Percentiles rank a stretch among this genome's conserved stretches.
Evolutionary conservation across 2,888 invertebrate species (phyloP).

Genomic region (Drosophila subquinaria): DNA sequence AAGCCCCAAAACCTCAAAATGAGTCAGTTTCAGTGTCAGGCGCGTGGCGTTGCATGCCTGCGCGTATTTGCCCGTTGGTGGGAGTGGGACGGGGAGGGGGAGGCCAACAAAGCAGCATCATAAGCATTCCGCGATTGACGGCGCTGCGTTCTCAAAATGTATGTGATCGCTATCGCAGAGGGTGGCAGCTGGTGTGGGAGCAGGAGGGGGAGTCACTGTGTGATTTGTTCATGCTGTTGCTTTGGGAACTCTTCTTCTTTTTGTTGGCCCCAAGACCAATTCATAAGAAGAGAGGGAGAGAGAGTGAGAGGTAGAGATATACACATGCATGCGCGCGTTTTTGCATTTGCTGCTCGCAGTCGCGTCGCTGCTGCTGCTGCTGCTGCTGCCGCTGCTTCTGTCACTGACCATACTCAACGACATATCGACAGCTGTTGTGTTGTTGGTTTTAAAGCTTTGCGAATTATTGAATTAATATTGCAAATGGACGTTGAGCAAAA

Average conservation of each 20-base stretch:
- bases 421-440: slow-evolving; percentile 52
- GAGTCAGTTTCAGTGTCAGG: slow-evolving; percentile 66
- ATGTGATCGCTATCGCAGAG: slow-evolving; percentile 21
- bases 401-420: slow-evolving; percentile 71
- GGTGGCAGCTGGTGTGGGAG: slow-evolving; percentile 1
- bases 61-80: slow-evolving; percentile 43
- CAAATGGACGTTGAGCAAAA: slow-evolving; percentile 13
- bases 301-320: background rate
- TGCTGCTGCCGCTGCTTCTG: slow-evolving; percentile 39
- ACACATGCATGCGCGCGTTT: slow-evolving; percentile 33
- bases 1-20: slow-evolving; percentile 56
- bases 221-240: slow-evolving; percentile 12
- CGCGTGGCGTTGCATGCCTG: slow-evolving; percentile 68
- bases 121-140: slow-evolving; percentile 23
- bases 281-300: slow-evolving; percentile 14
- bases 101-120: slow-evolving; percentile 30
- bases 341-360: slow-evolving; percentile 39
- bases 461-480: slow-evolving; percentile 31
- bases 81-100: background rate
- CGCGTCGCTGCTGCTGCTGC: slow-evolving; percentile 42
- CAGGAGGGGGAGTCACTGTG: slow-evolving; percentile 7
- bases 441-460: slow-evolving; percentile 33
- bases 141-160: slow-evolving; percentile 31
- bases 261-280: slow-evolving; percentile 12
- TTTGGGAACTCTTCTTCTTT: slow-evolving; percentile 22